Conservation (phyloP, 2,797 vertebrate genomes). For the Periophthalmus magnuspinnatus region DNA sequence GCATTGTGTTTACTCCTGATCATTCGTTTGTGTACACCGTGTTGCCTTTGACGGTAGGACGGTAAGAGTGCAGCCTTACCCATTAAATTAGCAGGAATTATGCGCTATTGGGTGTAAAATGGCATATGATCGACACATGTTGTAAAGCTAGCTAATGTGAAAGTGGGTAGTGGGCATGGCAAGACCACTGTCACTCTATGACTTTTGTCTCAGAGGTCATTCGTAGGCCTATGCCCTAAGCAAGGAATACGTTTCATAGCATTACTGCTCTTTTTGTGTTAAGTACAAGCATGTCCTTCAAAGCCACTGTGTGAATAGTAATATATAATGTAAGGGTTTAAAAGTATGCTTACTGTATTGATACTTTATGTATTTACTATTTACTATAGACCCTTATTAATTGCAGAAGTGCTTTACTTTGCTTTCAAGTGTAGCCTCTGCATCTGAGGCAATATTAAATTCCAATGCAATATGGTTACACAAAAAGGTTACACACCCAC, state of each 20-base stretch:
- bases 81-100: not conserved
- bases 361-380: not conserved
- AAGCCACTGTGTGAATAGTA: not conserved
- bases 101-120: constrained; percentile 6
- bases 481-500: constrained; percentile 5
- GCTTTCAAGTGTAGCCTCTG: not conserved
- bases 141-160: constrained; percentile 44
- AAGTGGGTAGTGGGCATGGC: constrained; percentile 15
- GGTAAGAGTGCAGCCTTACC: constrained; percentile 42
- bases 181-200: constrained; percentile 11
- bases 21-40: constrained; percentile 34
- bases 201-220: constrained; percentile 3
- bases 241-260: not conserved
- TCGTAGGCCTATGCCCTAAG: not conserved
- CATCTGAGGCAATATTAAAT: not conserved
- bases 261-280: not conserved
- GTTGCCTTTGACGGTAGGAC: constrained; percentile 51
- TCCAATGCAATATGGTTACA: not conserved
- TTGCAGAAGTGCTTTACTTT: not conserved
- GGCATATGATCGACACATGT: constrained; percentile 10
- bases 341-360: too few species aligned
- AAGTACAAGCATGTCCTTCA: not conserved
- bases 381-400: not conserved
- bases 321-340: not conserved
- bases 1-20: constrained; percentile 16